phyloP scores from a whole-genome alignment of 1,140 invertebrate species.

The Lucilia cuprina region DNA sequence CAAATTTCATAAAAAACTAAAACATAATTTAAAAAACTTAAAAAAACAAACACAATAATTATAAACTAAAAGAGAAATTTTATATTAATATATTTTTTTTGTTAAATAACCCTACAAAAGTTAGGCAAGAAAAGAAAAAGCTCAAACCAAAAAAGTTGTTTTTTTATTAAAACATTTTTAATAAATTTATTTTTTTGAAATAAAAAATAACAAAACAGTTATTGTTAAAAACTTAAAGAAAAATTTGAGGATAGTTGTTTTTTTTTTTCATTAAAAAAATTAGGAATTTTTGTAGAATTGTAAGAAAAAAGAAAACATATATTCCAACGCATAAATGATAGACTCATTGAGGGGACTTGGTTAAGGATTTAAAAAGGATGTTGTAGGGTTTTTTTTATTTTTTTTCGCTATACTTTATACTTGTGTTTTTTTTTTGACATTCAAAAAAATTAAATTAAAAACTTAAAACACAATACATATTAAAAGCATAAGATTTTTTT shows the following conservation, averaged over 20 bases:
- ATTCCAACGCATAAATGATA: slow-evolving; percentile 62
- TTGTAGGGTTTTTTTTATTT: slow-evolving; percentile 53
- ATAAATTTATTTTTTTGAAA: slow-evolving; percentile 39
- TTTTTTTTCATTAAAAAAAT: slow-evolving; percentile 35
- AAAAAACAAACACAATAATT: slow-evolving; percentile 40
- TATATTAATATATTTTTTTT: slow-evolving; percentile 22
- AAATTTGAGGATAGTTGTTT: not conserved
- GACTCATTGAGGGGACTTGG: slow-evolving; percentile 62
- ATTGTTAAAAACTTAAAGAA: slow-evolving; percentile 27
- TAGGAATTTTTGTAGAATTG: not conserved
- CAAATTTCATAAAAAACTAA: slow-evolving; percentile 42
- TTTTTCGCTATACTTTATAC: slow-evolving; percentile 50
- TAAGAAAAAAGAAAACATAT: slow-evolving; percentile 22
- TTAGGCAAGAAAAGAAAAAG: slow-evolving; percentile 62
- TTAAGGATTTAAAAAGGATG: slow-evolving; percentile 45
- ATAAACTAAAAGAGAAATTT: slow-evolving; percentile 41
- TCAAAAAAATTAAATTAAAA: slow-evolving; percentile 36
- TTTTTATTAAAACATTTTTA: not conserved
- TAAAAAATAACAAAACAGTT: slow-evolving; percentile 37
- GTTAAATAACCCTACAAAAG: slow-evolving; percentile 43
- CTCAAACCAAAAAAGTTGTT: slow-evolving; percentile 52
- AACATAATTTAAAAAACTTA: slow-evolving; percentile 39
- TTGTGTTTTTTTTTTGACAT: slow-evolving; percentile 34
- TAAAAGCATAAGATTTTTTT: slow-evolving; percentile 28
- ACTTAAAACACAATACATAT: slow-evolving; percentile 38